Conservation (phyloP, 2,113 vertebrate genomes). For the Camarhynchus parvulus region DNA sequence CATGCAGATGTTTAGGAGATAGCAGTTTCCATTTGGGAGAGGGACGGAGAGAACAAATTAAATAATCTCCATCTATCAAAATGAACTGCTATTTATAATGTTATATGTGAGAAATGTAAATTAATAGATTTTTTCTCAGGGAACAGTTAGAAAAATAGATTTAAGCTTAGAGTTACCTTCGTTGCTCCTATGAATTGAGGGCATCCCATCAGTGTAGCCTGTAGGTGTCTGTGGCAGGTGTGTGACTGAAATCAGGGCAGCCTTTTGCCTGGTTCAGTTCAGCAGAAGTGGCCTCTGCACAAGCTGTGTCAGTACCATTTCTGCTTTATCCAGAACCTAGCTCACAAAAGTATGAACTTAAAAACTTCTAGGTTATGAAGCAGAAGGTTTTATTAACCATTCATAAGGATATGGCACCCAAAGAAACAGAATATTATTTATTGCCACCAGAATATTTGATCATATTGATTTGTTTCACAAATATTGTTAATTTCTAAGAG, state of each 20-base stretch:
- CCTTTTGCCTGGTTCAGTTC: neutral
- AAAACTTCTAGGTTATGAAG: neutral
- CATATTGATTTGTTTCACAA: neutral
- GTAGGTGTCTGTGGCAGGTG: neutral
- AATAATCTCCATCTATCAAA: neutral
- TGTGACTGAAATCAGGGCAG: neutral
- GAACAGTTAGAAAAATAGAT: neutral
- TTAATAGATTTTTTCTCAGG: neutral
- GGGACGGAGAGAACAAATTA: neutral
- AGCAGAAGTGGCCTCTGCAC: neutral
- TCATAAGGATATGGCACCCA: neutral
- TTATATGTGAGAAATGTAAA: neutral
- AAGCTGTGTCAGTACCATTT: neutral
- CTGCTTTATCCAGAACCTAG: neutral
- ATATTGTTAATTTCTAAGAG: neutral
- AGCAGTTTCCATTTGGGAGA: neutral
- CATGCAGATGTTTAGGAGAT: neutral
- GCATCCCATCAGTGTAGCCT: neutral
- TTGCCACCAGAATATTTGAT: neutral
- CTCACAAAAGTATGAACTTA: neutral
- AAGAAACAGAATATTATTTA: neutral
- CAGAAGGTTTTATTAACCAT: neutral
- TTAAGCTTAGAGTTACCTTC: neutral
- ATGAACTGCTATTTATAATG: neutral
- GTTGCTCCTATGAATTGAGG: neutral